These are phyloP conservation scores for Anguilla obscura DNA, from an alignment of 2,797 vertebrate genomes.

Conservation along the genomic window DNA sequence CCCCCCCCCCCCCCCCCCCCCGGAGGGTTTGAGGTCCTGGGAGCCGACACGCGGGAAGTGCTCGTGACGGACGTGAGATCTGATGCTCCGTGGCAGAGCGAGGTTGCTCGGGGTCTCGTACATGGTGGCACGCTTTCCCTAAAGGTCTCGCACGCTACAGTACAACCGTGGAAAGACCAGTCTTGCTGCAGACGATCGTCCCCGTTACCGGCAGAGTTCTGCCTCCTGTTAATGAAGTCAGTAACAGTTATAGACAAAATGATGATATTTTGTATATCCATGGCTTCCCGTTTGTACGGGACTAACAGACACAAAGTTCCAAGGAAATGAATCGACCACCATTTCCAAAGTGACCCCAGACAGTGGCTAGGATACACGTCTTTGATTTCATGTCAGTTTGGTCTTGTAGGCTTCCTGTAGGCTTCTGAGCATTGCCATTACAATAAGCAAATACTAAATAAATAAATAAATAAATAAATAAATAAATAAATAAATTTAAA, in stretches of 20 bases:
- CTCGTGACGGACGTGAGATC: background rate
- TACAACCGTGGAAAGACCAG: background rate
- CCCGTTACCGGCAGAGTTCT: background rate
- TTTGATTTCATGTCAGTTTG: background rate
- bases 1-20: background rate
- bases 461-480: background rate
- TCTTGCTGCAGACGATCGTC: background rate
- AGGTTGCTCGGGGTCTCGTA: background rate
- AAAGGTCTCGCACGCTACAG: background rate
- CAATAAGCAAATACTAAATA: background rate
- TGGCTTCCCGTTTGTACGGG: background rate
- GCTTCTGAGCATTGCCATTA: background rate
- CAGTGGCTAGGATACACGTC: background rate
- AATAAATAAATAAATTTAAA: background rate
- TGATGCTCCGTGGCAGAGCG: slow-evolving; percentile 1
- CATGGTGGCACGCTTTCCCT: background rate
- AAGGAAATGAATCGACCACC: background rate
- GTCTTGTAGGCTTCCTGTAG: background rate
- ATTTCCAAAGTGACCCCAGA: background rate
- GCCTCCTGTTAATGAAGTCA: background rate
- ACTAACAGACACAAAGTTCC: background rate
- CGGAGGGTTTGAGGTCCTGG: background rate
- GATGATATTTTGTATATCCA: background rate
- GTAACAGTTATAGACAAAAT: background rate
- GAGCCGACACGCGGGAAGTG: background rate